These are phyloP conservation scores for Ammospiza caudacuta DNA, from an alignment of 2,113 vertebrate genomes.

Conservation along the genomic window DNA sequence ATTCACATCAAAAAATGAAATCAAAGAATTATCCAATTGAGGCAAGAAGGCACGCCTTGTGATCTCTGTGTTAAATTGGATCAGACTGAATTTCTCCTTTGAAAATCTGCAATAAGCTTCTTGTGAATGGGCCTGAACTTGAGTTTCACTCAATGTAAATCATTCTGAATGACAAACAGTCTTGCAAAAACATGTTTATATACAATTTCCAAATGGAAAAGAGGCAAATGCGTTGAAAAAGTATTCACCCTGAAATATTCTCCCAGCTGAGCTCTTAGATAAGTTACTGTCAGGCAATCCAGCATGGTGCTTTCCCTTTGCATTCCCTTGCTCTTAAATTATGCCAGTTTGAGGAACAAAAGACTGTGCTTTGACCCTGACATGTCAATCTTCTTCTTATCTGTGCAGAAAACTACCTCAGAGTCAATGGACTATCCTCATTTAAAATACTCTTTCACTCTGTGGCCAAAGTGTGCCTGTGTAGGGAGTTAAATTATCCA, in stretches of 20 bases:
- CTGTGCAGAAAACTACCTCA: not conserved
- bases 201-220: constrained; percentile 19
- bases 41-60: constrained; percentile 1
- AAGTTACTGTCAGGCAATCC: constrained; percentile 9
- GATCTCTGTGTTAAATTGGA: constrained; percentile 23
- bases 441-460: not conserved
- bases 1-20: constrained; percentile 42
- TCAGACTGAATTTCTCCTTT: not conserved
- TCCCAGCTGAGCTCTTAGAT: constrained; percentile 7
- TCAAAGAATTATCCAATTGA: constrained; percentile 54
- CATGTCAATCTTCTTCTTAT: constrained; percentile 19
- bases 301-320: constrained; percentile 19
- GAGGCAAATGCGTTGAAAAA: not conserved
- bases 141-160: constrained; percentile 16
- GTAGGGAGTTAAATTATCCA: constrained; percentile 24
- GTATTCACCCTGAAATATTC: constrained; percentile 31
- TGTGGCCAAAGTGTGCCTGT: not conserved
- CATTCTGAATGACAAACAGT: constrained; percentile 32
- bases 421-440: not conserved
- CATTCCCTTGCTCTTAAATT: constrained; percentile 4
- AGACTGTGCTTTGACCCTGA: constrained; percentile 37
- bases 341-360: not conserved
- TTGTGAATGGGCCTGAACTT: constrained; percentile 23
- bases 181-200: constrained; percentile 16
- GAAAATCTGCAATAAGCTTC: constrained; percentile 10